Percentiles rank a stretch among this genome's conserved stretches.
Conservation (phyloP, 2,113 vertebrate species). For the Neopipo cinnamomea region DNA sequence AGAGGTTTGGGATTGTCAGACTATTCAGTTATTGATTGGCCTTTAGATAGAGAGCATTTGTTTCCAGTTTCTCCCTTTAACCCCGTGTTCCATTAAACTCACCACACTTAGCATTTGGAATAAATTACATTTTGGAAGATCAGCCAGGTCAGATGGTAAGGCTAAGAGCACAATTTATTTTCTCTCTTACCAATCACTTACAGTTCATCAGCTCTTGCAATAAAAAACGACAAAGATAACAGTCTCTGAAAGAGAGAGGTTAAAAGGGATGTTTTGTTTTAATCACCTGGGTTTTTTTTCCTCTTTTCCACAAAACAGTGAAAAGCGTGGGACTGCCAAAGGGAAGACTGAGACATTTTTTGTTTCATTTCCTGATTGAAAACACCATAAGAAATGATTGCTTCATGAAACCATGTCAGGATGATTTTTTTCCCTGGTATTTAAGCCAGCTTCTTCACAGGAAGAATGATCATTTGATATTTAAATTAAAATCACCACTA, state of each 20-base stretch:
- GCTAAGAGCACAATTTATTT: background rate
- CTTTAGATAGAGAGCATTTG: background rate
- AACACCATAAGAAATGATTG: background rate
- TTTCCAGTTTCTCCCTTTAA: constrained; percentile 30
- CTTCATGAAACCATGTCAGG: background rate
- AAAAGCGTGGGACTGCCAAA: background rate
- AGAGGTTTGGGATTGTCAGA: background rate
- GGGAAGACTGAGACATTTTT: background rate
- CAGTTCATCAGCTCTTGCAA: background rate
- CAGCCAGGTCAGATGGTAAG: background rate
- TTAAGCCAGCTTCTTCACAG: background rate
- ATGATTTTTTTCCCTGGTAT: background rate
- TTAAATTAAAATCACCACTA: background rate
- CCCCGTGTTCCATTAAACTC: background rate
- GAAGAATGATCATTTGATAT: background rate
- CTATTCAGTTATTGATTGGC: background rate
- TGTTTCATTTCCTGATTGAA: background rate
- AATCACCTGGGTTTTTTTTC: background rate
- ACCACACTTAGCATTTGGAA: background rate
- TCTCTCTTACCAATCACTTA: background rate
- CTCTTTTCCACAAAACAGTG: background rate
- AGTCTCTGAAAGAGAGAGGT: background rate
- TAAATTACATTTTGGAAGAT: constrained; percentile 19
- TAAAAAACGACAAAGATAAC: background rate
- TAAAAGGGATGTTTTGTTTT: background rate